Conservation (phyloP, 2,888 invertebrate species). For the Rutpela maculata region DNA sequence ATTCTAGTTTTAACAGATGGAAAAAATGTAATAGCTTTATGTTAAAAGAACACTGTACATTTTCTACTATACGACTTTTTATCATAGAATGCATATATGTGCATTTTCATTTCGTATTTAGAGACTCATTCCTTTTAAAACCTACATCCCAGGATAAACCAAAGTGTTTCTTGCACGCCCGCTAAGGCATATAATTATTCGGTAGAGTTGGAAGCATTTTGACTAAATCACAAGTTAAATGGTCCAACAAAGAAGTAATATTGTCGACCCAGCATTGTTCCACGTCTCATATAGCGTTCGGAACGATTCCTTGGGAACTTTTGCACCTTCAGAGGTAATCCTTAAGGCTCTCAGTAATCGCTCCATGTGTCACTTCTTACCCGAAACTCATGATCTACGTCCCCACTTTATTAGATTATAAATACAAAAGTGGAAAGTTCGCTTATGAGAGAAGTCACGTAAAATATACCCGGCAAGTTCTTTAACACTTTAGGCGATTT, state of each 20-base stretch:
- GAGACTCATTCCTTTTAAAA: not conserved
- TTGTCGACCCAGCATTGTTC: slow-evolving; percentile 56
- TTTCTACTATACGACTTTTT: too few species aligned
- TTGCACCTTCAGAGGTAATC: slow-evolving; percentile 53
- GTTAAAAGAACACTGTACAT: too few species aligned
- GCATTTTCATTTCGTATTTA: not conserved
- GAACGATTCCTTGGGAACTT: slow-evolving; percentile 50
- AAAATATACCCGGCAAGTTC: slow-evolving; percentile 51
- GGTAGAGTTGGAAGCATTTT: slow-evolving; percentile 38
- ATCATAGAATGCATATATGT: too few species aligned
- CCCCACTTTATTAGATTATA: slow-evolving; percentile 67
- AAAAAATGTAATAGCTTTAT: too few species aligned
- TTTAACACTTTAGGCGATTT: slow-evolving; percentile 57
- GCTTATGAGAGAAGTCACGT: slow-evolving; percentile 59
- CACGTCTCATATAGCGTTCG: slow-evolving; percentile 51
- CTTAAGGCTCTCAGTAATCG: slow-evolving; percentile 51
- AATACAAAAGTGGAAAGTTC: slow-evolving; percentile 64
- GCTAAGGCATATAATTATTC: slow-evolving; percentile 43
- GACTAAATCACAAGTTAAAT: slow-evolving; percentile 61
- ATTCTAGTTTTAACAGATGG: too few species aligned
- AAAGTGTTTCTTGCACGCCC: slow-evolving; percentile 8
- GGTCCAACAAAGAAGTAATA: slow-evolving; percentile 58
- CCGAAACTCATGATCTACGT: slow-evolving; percentile 61
- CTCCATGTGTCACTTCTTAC: slow-evolving; percentile 50
- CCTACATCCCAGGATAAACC: slow-evolving; percentile 14